Conservation (phyloP, 2,113 vertebrate species). For the Melanerpes aurifrons region DNA sequence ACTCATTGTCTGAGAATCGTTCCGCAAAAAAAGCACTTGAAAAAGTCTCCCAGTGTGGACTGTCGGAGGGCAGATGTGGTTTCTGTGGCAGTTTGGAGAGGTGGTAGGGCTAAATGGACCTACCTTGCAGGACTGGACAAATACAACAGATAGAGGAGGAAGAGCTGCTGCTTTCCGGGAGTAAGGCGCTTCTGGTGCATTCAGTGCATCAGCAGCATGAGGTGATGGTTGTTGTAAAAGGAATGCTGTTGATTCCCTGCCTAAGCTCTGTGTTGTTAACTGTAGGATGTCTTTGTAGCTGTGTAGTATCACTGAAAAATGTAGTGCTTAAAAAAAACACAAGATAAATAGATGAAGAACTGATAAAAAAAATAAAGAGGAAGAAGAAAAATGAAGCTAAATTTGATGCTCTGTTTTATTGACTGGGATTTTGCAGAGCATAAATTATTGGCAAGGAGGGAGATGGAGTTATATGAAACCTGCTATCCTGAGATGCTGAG, state of each 20-base stretch:
- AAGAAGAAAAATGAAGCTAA: not conserved
- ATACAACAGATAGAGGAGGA: not conserved
- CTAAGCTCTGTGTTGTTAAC: not conserved
- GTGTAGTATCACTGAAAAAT: not conserved
- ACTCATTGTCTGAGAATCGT: not conserved
- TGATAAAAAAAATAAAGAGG: not conserved
- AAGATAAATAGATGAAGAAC: not conserved
- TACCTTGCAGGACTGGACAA: not conserved
- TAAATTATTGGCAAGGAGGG: not conserved
- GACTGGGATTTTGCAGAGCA: not conserved
- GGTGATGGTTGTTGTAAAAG: not conserved
- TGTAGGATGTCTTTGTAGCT: not conserved
- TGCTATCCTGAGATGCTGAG: not conserved
- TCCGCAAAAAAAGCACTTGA: not conserved
- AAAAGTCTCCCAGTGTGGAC: not conserved
- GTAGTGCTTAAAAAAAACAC: not conserved
- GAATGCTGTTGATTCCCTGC: not conserved
- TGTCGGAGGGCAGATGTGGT: not conserved
- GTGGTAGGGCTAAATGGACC: not conserved
- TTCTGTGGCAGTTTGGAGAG: not conserved
- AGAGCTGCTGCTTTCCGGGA: not conserved
- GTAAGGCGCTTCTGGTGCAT: not conserved
- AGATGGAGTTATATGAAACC: not conserved
- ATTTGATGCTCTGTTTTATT: not conserved
- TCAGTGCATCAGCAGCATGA: not conserved